These are phyloP conservation scores for Sapayoa aenigma DNA, from an alignment of 2,113 vertebrate genomes.

Conservation along the genomic window DNA sequence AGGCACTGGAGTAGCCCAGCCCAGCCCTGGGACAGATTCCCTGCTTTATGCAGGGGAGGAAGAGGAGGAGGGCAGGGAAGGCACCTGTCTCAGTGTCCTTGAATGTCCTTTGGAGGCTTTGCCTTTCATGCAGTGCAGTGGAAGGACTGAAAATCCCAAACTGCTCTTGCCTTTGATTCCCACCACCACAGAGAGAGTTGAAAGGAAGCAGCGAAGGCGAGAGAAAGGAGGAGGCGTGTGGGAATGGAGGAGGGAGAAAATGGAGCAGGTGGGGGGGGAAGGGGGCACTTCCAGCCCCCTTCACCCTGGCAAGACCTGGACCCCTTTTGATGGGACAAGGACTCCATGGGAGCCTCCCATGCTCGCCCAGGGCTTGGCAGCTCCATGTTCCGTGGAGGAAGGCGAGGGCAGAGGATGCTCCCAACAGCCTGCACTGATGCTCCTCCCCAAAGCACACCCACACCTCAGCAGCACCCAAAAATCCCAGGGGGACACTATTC, in stretches of 20 bases:
- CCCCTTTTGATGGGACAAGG: not conserved
- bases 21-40: not conserved
- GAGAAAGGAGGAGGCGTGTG: not conserved
- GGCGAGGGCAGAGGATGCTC: not conserved
- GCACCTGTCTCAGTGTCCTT: constrained; percentile 6
- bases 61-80: not conserved
- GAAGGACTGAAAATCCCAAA: constrained; percentile 20
- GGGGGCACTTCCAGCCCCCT: not conserved
- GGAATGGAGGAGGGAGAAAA: not conserved
- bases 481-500: accelerated
- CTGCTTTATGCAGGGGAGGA: not conserved
- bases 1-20: not conserved
- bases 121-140: not conserved
- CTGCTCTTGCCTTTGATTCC: constrained; percentile 9
- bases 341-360: accelerated
- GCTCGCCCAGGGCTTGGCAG: not conserved
- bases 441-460: not conserved
- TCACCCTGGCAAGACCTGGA: not conserved
- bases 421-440: accelerated
- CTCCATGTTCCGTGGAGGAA: accelerated
- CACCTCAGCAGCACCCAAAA: not conserved
- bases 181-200: not conserved
- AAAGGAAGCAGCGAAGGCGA: not conserved
- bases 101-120: constrained; percentile 40
- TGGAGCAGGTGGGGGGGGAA: not conserved